Percentiles rank a stretch among this genome's conserved stretches.
phyloP scores from a whole-genome alignment of 2,113 vertebrate species.

The Chitala chitala region DNA sequence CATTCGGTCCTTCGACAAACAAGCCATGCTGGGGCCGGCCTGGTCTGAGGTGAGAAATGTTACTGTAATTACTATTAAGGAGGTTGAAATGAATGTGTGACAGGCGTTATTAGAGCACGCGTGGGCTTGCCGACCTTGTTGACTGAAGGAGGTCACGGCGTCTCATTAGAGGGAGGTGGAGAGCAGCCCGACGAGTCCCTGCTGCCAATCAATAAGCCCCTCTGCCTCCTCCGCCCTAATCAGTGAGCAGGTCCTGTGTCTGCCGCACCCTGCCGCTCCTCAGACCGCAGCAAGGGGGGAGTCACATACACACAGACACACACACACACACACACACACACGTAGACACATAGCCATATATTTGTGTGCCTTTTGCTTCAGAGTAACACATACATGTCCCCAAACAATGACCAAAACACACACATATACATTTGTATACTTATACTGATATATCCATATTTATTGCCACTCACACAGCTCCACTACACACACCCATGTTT shows the following conservation, averaged over 20 bases:
- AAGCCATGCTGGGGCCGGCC: background rate
- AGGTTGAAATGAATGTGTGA: background rate
- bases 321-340: background rate
- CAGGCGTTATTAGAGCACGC: background rate
- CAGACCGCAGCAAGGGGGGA: slow-evolving; percentile 34
- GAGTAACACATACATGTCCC: background rate
- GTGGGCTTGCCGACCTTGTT: slow-evolving; percentile 71
- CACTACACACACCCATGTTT: too few relatives aligned
- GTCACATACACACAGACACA: background rate
- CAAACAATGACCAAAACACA: too few relatives aligned
- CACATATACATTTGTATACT: too few relatives aligned
- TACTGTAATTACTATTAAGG: slow-evolving; percentile 1
- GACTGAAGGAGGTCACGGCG: slow-evolving; percentile 70
- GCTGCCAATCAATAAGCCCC: slow-evolving; percentile 70
- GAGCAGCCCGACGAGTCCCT: slow-evolving; percentile 69
- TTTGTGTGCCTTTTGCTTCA: background rate
- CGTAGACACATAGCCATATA: background rate
- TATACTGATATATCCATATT: too few relatives aligned
- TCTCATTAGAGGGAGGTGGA: slow-evolving; percentile 73
- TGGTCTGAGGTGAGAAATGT: background rate
- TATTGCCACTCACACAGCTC: too few relatives aligned
- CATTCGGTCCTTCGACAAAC: background rate
- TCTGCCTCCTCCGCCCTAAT: slow-evolving; percentile 63
- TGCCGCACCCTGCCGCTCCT: slow-evolving; percentile 39
- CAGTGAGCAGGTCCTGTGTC: slow-evolving; percentile 53